Evolutionary conservation across 2,797 vertebrate genomes (phyloP), one percentile per base, ranked within the genome.

Genomic region (Alcedo atthis): DNA sequence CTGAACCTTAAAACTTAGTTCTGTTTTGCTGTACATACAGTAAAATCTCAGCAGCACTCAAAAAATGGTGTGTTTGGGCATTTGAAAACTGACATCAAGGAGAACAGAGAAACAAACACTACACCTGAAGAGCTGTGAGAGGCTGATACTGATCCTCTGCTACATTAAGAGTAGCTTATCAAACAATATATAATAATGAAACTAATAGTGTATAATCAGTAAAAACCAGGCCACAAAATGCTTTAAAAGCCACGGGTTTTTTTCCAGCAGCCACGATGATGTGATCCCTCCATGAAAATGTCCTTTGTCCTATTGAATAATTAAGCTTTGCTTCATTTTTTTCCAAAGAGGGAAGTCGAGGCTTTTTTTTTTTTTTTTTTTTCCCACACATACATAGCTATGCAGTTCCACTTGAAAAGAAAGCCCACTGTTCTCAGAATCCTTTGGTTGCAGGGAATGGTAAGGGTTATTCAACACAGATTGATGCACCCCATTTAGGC

Each of bases 241-340:
- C 58, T 89, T 63, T 74, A 48, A 85, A 86, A 86, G 55, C 37
- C 22, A 67, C 46, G 6, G 82, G 70, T 54, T 69, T 68, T 75
- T 24, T 89, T 43, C 61, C 71, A 77, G 73, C 42, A 89, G 63
- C 25, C 28, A 63, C n/a, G 40, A 78, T 42, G 55, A 73, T 76
- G 32, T 33, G 17, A 21, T 78, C 40, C 59, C 33, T 81, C 46
- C 59, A 84, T 28, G 40, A 83, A 76, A 93, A 89, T 22, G n/a
- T 45, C 69, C 73, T 87, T 80, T 91, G 82, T 81, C 40, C 73
- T 49, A 32, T 0, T 55, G 48, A 91, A 93, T 89, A 92, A 89
- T 67, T 73, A 76, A 89, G 59, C 55, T 89, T 76, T 81, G 18
- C 42, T 81, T 91, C 70, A 59, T 85, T 63, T 83, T 87, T 37